Evolutionary conservation across 2,888 invertebrate genomes (phyloP).

Genomic region (Macrostomum cliftonense): DNA sequence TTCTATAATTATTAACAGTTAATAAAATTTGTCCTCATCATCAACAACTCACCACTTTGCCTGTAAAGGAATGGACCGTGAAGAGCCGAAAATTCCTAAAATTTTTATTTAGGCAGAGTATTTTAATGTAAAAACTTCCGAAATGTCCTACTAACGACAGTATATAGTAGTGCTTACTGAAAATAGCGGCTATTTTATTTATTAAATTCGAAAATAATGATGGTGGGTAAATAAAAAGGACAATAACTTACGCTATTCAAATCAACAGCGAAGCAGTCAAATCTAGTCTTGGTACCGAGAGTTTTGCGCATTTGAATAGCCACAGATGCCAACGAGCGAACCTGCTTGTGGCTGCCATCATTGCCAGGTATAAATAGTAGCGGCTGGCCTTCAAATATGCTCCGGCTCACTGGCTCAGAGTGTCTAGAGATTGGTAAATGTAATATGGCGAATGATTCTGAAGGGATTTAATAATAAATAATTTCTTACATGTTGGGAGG

Average conservation of each 20-base stretch:
- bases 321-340: constrained; percentile 74
- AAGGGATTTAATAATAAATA: no score
- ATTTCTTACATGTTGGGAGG: no score
- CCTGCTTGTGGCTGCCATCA: constrained; percentile 76
- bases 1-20: no score
- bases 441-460: no score
- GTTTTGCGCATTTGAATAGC: constrained; percentile 63
- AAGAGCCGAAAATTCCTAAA: constrained; percentile 57
- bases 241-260: constrained; percentile 49
- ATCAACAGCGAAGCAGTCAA: constrained; percentile 77
- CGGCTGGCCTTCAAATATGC: constrained; percentile 53
- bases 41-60: constrained; percentile 48
- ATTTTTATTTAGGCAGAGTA: constrained; percentile 2
- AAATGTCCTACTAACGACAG: neutral
- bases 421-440: neutral
- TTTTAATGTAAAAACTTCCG: neutral
- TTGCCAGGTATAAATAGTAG: constrained; percentile 86
- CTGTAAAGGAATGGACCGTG: constrained; percentile 62
- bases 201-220: no score
- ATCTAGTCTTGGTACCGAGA: constrained; percentile 51
- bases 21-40: no score
- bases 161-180: no score
- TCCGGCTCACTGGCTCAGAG: constrained; percentile 41
- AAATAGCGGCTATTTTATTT: no score
- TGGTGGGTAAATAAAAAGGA: no score